Evolutionary conservation across 2,888 invertebrate genomes (phyloP).

Genomic region (Athalia circularis): DNA sequence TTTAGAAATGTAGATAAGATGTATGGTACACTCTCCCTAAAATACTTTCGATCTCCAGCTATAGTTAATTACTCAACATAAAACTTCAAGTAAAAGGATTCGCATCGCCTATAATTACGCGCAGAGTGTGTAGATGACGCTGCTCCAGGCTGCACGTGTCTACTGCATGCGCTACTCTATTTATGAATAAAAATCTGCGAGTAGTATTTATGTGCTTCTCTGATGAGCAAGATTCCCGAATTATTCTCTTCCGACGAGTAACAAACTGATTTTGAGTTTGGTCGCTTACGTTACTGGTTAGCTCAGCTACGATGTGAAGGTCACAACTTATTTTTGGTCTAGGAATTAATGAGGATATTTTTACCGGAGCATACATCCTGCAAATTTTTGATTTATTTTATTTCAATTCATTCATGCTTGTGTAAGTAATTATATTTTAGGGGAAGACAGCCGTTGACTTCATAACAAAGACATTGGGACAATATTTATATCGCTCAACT

Average conservation of each 20-base stretch:
- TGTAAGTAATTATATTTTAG: background rate
- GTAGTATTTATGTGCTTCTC: background rate
- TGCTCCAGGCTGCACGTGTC: slow-evolving; percentile 6
- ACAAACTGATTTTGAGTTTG: background rate
- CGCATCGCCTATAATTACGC: slow-evolving; percentile 9
- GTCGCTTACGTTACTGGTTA: background rate
- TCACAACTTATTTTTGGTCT: too few relatives aligned
- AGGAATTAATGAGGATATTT: background rate
- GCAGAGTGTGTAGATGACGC: slow-evolving; percentile 14
- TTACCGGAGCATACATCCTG: too few relatives aligned
- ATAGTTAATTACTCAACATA: background rate
- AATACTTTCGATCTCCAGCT: slow-evolving; percentile 5
- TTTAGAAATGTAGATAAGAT: background rate
- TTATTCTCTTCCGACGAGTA: background rate
- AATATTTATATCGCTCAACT: slow-evolving; percentile 3
- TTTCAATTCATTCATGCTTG: too few relatives aligned
- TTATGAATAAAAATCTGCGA: slow-evolving; percentile 3
- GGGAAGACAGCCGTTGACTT: too few relatives aligned
- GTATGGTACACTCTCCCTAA: background rate
- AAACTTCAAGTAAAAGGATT: slow-evolving; percentile 13
- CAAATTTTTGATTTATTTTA: too few relatives aligned
- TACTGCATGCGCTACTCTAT: slow-evolving; percentile 15
- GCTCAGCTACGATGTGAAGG: too few relatives aligned
- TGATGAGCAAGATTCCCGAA: background rate
- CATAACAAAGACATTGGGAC: background rate